Evolutionary conservation across 2,113 vertebrate genomes (phyloP), one percentile per base, ranked within the genome.

Genomic region (Onychostruthus taczanowskii): DNA sequence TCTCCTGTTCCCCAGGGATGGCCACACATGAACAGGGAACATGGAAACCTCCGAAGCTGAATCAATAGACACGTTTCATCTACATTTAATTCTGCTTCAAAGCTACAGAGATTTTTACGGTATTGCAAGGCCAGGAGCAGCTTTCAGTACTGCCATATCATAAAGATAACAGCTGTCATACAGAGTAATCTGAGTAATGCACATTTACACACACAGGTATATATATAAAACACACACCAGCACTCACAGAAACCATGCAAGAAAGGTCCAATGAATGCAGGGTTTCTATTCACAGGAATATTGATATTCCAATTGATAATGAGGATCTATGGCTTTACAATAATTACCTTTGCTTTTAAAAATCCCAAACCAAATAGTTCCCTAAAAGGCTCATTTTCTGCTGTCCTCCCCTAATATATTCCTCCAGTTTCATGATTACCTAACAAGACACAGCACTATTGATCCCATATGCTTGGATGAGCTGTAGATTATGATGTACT

Each of bases 371-470:
- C 13, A 55, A 47, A 53, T 5, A 72, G 21, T 43, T 81, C 37
- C 47, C 46, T 33, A 62, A 77, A 62, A 80, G 14, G 16, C 22
- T 89, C 26, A 35, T 90, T 91, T 91, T 69, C 80, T 81, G 46
- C 50, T 73, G 11, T 77, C 55, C 22, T 90, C 26, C 39, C 15
- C 22, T 41, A 89, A 69, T 62, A 44, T 53, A 86, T 77, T 94
- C 56, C 47, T 86, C 43, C 21, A 73, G 43, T 55, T 94, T 44
- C 44, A 7, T 52, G 91, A 92, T 75, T 80, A 62, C 50, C 76
- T 80, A 94, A 92, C 68, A 83, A 94, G 91, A 77, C 83, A 69
- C 41, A 69, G 53, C 9, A 31, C 59, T 96, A 96, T 92, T 89
- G 91, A 96, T 95, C 76, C 62, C 26, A 11, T 46, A 74, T 77